Base-by-base conservation (phyloP, 2,797 vertebrate genomes). In the Poecilia wingei region DNA sequence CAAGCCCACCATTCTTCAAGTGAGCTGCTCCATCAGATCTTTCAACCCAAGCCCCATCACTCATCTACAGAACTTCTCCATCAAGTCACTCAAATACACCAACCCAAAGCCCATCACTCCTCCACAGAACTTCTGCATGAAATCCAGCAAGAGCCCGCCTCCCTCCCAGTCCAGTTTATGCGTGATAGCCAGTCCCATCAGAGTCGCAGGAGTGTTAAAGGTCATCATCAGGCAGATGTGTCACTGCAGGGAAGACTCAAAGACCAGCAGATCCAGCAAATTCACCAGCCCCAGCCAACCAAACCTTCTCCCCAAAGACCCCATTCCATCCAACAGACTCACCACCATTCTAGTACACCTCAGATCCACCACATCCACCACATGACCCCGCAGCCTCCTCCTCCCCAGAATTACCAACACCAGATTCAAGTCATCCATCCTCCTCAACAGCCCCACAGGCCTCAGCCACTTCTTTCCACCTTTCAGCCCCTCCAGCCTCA, bases 391-490 rank as follows among this genome's bases (percentile, higher is more conserved):
- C 93, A 94, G 78, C 91, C 93, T 0, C 93, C 82, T 39, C 93
- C 82, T 43, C 93, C 91, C 0, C 90, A 94, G 75, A 92, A 94
- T 77, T 91, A 84, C 85, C 91, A 93, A 77, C 94, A 93, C 82
- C 94, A 94, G 83, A 95, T 96, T 43, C 95, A 96, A 6, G 94
- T 95, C 43, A 95, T 95, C 84, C 95, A 96, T 80, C 94, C 94
- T 75, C 93, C 95, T 1, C 95, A 95, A 84, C 92, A 94, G 59
- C 86, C 92, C 53, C 94, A 93, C 75, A 91, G 94, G 77, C 91
- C 93, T 28, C 95, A 96, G 78, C 91, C 93, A 14, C 92, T 95
- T 28, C 94, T 95, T 43, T 95, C 95, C 43, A 95, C 95, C 13
- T 95, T 95, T 70, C 95, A 95, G 82, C 93, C 95, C 1, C 92